phyloP scores from a whole-genome alignment of 2,797 vertebrate genomes.

The Menidia menidia region DNA sequence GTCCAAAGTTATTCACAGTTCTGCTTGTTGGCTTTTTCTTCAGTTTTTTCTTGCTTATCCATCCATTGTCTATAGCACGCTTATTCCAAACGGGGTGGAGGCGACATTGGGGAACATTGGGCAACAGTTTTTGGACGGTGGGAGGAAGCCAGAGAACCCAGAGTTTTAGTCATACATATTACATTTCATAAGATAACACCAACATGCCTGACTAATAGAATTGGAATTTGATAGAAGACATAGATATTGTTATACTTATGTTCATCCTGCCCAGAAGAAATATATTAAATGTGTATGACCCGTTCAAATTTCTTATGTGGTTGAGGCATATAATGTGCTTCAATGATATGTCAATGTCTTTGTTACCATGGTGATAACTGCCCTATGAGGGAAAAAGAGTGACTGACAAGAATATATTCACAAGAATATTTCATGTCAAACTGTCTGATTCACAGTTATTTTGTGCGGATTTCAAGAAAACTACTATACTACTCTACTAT shows the following conservation, averaged over 20 bases:
- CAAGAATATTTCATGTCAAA: not conserved
- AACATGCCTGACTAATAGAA: too few species aligned
- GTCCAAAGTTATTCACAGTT: not conserved
- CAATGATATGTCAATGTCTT: not conserved
- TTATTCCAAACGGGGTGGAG: too few species aligned
- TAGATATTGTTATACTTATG: not conserved
- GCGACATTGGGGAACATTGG: too few species aligned
- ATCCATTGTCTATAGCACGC: too few species aligned
- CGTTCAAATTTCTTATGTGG: too few species aligned
- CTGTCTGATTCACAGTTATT: not conserved
- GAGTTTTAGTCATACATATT: too few species aligned
- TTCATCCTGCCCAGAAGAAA: not conserved
- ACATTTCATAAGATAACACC: too few species aligned
- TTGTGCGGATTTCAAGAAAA: not conserved
- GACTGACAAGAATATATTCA: too few species aligned
- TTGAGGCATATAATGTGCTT: not conserved
- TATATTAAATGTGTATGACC: too few species aligned
- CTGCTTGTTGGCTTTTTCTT: not conserved
- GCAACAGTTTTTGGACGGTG: not conserved
- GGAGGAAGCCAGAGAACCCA: not conserved
- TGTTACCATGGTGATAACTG: not conserved
- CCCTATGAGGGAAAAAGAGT: not conserved
- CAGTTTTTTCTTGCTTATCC: not conserved
- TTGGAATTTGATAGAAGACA: too few species aligned
- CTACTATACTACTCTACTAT: not conserved